Evolutionary conservation across 1,140 invertebrate species (phyloP).

Genomic region (Nasonia giraulti): DNA sequence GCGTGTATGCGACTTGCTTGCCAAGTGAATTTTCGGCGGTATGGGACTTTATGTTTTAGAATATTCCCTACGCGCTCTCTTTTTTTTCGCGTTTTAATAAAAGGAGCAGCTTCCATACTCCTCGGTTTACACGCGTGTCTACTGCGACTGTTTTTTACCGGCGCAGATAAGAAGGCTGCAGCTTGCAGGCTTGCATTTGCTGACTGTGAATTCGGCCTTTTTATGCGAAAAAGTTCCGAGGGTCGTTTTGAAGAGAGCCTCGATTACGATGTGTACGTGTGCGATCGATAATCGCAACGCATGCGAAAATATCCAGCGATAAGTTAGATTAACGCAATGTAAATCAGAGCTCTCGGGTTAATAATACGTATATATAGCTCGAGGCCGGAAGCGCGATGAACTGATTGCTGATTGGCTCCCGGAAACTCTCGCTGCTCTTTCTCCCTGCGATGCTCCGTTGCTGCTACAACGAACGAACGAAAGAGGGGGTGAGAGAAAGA

Average conservation of each 20-base stretch:
- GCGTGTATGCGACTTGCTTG: background rate
- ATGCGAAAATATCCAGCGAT: no score
- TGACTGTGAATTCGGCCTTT: background rate
- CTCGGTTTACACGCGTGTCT: background rate
- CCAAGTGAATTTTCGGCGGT: background rate
- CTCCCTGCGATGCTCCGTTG: background rate
- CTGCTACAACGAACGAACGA: background rate
- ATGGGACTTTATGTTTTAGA: background rate
- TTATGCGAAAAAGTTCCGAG: no score
- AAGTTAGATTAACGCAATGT: background rate
- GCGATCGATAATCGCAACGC: background rate
- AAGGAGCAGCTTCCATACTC: background rate
- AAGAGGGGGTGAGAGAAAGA: background rate
- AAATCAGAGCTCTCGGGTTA: background rate
- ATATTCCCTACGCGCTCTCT: background rate
- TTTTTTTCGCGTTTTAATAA: background rate
- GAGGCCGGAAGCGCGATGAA: constrained; percentile 3
- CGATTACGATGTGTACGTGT: background rate
- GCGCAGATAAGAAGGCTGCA: background rate
- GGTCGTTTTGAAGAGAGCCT: background rate
- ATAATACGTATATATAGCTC: constrained; percentile 6
- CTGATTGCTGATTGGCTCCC: constrained; percentile 34
- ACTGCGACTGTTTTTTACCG: background rate
- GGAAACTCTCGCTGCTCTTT: constrained; percentile 6
- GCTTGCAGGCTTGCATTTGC: background rate